A percentile compares a stretch with the other conserved stretches of the same genome.
phyloP scores from a whole-genome alignment of 1,140 invertebrate genomes.

The Radopholus similis region DNA sequence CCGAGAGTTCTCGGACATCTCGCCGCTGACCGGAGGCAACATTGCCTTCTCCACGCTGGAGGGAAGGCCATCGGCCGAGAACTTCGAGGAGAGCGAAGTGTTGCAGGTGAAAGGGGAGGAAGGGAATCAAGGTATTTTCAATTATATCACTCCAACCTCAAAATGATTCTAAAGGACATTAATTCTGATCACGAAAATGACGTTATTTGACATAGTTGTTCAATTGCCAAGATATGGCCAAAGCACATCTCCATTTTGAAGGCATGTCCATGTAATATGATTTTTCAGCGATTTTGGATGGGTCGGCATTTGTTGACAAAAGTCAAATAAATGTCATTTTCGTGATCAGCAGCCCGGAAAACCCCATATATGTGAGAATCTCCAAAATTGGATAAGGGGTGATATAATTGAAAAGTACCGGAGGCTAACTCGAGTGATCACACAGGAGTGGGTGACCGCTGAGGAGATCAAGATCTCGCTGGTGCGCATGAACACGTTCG shows the following conservation, averaged over 20 bases:
- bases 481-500: constrained; percentile 89
- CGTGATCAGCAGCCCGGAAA: no score
- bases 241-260: not conserved
- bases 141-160: rapidly evolving
- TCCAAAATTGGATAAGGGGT: no score
- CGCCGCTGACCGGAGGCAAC: constrained; percentile 86
- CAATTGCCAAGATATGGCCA: not conserved
- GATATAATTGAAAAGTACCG: no score
- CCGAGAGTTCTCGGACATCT: constrained; percentile 93
- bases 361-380: no score
- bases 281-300: constrained; percentile 64
- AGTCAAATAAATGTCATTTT: no score
- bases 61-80: constrained; percentile 81
- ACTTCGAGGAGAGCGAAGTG: constrained; percentile 80
- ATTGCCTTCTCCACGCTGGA: constrained; percentile 93
- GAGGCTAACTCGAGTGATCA: not conserved
- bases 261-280: not conserved
- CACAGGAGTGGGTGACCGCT: constrained; percentile 92
- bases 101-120: no score
- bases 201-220: not conserved
- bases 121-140: not conserved
- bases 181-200: not conserved
- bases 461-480: constrained; percentile 84
- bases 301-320: constrained; percentile 61
- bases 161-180: not conserved